Base-by-base conservation (phyloP, 2,113 vertebrate species). In the Cochlearius cochlearius region DNA sequence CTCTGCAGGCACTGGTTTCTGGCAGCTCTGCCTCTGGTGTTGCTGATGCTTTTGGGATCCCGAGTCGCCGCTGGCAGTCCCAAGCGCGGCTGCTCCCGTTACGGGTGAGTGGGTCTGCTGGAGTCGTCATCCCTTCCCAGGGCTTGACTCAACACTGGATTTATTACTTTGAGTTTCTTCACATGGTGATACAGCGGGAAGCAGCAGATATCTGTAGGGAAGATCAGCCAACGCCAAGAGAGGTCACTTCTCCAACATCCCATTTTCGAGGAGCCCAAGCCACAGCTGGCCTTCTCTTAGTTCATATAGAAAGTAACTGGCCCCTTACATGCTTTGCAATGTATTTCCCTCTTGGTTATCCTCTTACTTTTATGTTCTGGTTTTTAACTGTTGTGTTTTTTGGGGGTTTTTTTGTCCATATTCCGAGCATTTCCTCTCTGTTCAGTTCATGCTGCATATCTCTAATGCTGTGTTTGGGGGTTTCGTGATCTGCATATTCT, bases 11-110 rank as follows among this genome's bases (percentile, higher is more conserved):
- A 4, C 15, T 59, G 50, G 9, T 80, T 93, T 82, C 68, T 80
- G 27, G 29, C 75, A 64, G 56, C 53, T 27, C 36, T 86, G 56
- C 43, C 23, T 19, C 60, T 88, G 56, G 32, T 78, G 32, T 36
- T 68, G 49, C 71, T 63, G 56, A 29, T 67, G 39, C 25, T 41
- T 79, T 80, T 34, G 36, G 56, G 66, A 83, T 88, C 62, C 55
- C 0, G 2, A 45, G n/a, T 55, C 1, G 0, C 52, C 59, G 78
- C 41, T 78, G 85, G 47, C 39, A 53, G 38, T 38, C n/a, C 34
- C 20, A 59, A 55, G 49, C 5, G 0, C 0, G 6, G 49, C 26
- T 52, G 12, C 45, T 72, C 41, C 71, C 3, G 0, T 56, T 88
- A 10, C 0, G 3, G 25, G 10, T 74, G 26, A 53, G 50, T 55